Evolutionary conservation across 2,888 invertebrate species (phyloP).

Genomic region (Drosophila birchii): DNA sequence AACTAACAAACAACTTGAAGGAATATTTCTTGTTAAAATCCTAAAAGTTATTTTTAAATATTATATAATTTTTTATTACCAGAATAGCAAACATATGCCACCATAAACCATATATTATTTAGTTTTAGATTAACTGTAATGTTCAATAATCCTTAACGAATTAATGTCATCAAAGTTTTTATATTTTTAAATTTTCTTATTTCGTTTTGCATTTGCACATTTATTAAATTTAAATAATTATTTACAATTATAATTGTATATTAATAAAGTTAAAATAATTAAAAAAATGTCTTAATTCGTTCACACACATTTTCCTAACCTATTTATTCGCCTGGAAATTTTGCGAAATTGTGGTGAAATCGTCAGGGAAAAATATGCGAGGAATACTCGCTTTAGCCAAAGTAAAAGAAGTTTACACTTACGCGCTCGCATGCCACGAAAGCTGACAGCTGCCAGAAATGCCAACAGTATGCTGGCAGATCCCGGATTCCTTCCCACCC

Average conservation of each 20-base stretch:
- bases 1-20: not conserved
- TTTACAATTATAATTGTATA: not conserved
- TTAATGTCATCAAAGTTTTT: not conserved
- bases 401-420: constrained; percentile 71
- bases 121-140: not conserved
- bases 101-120: not conserved
- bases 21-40: not conserved
- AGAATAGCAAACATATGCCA: not conserved
- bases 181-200: not conserved
- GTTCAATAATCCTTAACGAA: not conserved
- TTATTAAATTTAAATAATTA: not conserved
- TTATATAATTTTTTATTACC: not conserved
- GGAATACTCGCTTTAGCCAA: constrained; percentile 14
- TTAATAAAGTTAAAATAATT: not conserved
- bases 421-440: constrained; percentile 68
- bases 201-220: not conserved
- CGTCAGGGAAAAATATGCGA: not conserved
- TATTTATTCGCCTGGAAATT: not conserved
- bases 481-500: constrained; percentile 39
- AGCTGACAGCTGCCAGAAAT: constrained; percentile 79
- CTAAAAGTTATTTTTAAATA: too few species aligned
- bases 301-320: not conserved
- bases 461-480: constrained; percentile 64
- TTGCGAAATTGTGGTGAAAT: constrained; percentile 27
- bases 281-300: not conserved